phyloP scores from a whole-genome alignment of 2,113 vertebrate species.

The Elgaria multicarinata region DNA sequence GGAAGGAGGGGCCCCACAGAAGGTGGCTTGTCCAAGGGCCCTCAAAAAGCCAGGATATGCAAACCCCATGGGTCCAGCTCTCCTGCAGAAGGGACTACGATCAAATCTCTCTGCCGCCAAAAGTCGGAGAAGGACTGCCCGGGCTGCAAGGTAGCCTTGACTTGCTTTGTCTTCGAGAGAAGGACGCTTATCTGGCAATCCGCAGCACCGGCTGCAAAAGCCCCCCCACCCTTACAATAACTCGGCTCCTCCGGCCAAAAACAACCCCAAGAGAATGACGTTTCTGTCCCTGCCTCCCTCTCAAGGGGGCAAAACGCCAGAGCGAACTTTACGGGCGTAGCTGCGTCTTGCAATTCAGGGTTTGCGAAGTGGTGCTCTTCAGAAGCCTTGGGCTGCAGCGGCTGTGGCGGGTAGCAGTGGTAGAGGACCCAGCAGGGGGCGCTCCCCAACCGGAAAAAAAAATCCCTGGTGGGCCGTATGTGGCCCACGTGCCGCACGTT shows the following conservation, averaged over 20 bases:
- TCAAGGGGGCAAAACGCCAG: neutral
- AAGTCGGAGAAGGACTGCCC: neutral
- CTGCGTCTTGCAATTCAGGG: too few relatives aligned
- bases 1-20: too few relatives aligned
- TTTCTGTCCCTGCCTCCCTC: neutral
- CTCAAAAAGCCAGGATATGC: neutral
- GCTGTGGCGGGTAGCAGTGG: too few relatives aligned
- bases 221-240: neutral
- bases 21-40: too few relatives aligned
- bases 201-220: neutral
- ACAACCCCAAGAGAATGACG: neutral
- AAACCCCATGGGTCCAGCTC: neutral
- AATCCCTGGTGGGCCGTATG: too few relatives aligned
- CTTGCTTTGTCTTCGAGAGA: neutral
- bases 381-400: too few relatives aligned
- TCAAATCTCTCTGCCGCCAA: fast-evolving
- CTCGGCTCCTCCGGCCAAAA: neutral
- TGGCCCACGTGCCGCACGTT: too few relatives aligned
- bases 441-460: too few relatives aligned
- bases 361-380: too few relatives aligned
- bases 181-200: neutral
- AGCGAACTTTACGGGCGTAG: too few relatives aligned
- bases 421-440: too few relatives aligned
- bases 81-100: neutral
- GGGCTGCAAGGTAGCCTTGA: neutral